phyloP scores from a whole-genome alignment of 2,113 vertebrate species.

The Ovibos moschatus region DNA sequence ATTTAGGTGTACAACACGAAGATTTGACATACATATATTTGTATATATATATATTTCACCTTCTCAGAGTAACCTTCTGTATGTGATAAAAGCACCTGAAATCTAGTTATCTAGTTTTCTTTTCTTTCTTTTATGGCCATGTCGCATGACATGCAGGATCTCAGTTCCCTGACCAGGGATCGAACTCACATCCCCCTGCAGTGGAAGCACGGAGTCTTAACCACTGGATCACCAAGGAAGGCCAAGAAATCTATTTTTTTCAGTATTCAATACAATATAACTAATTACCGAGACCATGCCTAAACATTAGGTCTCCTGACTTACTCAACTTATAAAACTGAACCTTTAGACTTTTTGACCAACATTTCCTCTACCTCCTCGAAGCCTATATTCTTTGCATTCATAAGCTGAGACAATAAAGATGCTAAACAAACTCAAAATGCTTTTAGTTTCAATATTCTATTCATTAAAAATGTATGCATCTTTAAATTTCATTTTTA shows the following conservation, averaged over 20 bases:
- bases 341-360: background rate
- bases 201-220: background rate
- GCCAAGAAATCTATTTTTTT: background rate
- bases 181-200: background rate
- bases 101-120: background rate
- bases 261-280: background rate
- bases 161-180: background rate
- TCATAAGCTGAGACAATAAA: background rate
- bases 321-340: background rate
- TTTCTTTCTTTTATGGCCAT: background rate
- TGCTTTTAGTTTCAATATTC: background rate
- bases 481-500: conserved; percentile 29
- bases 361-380: background rate
- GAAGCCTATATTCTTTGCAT: background rate
- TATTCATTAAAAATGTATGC: background rate
- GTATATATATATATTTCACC: background rate
- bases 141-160: background rate
- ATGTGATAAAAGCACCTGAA: background rate
- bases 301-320: background rate
- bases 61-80: background rate
- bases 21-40: background rate
- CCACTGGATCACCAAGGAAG: background rate
- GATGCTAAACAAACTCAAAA: background rate
- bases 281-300: background rate
- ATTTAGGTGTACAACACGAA: background rate